These are phyloP conservation scores for Machimus atricapillus DNA, from an alignment of 2,888 invertebrate genomes.

Conservation along the genomic window DNA sequence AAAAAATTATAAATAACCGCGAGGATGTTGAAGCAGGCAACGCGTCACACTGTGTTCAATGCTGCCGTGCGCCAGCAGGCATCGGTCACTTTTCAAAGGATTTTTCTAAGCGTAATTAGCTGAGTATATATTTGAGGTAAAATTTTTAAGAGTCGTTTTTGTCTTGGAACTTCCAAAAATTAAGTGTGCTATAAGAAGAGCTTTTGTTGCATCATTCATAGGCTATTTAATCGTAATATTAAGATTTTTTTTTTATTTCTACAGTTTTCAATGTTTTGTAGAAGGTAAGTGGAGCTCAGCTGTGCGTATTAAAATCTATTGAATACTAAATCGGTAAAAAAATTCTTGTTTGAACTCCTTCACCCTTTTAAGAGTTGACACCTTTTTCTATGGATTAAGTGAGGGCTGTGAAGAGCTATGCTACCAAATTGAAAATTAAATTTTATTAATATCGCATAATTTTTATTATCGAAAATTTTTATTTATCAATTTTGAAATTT, in stretches of 20 bases:
- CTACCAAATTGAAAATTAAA: neutral
- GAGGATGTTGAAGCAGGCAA: neutral
- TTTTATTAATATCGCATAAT: neutral
- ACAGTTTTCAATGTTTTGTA: neutral
- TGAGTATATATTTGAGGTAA: slow-evolving; percentile 8
- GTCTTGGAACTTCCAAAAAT: slow-evolving; percentile 16
- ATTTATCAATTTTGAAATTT: neutral
- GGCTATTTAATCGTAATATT: neutral
- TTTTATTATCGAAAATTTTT: neutral
- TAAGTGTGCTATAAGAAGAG: slow-evolving; percentile 20
- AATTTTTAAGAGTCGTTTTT: neutral
- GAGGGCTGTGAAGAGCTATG: neutral
- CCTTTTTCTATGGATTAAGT: neutral
- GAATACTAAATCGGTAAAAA: neutral
- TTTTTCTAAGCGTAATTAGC: neutral
- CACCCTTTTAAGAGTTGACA: neutral
- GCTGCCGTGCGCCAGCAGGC: neutral
- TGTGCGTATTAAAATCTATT: neutral
- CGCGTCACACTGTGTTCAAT: neutral
- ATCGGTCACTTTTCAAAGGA: slow-evolving; percentile 6
- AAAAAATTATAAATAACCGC: slow-evolving; percentile 17
- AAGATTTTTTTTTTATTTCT: neutral
- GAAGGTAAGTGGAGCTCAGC: slow-evolving; percentile 1
- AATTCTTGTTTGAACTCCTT: neutral
- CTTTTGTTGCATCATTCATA: slow-evolving; percentile 24